phyloP scores from a whole-genome alignment of 2,888 invertebrate genomes.

The Cephus sareptanus region DNA sequence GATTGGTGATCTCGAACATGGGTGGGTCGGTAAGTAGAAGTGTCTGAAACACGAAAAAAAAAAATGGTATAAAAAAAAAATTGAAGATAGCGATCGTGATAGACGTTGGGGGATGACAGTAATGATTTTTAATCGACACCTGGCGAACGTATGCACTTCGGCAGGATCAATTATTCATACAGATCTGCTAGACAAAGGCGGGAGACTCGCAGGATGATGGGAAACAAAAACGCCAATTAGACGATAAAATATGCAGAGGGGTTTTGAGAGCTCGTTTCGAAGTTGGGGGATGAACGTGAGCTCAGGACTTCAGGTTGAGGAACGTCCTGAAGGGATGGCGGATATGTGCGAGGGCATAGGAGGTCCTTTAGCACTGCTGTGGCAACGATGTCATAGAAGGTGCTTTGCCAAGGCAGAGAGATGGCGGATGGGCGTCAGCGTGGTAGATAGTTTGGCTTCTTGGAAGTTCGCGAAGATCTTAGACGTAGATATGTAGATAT shows the following conservation, averaged over 20 bases:
- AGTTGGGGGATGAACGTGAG: slow-evolving; percentile 16
- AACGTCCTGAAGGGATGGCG: neutral
- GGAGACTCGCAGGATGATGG: slow-evolving; percentile 6
- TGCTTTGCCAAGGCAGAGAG: neutral
- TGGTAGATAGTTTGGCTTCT: neutral
- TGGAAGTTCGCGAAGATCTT: slow-evolving; percentile 19
- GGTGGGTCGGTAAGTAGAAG: slow-evolving; percentile 77
- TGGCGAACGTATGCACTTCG: slow-evolving; percentile 16
- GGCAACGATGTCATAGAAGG: neutral
- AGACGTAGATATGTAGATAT: slow-evolving; percentile 16
- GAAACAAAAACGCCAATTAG: slow-evolving; percentile 23
- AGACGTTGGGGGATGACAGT: neutral
- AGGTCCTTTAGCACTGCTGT: neutral
- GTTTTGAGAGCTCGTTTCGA: slow-evolving; percentile 18
- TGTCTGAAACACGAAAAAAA: slow-evolving; percentile 69
- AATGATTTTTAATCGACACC: slow-evolving; percentile 12
- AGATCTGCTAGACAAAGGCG: neutral
- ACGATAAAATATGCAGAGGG: slow-evolving; percentile 23
- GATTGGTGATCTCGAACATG: slow-evolving; percentile 75
- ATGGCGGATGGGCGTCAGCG: neutral
- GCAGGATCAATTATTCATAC: slow-evolving; percentile 14
- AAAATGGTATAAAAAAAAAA: neutral
- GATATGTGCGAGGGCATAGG: neutral
- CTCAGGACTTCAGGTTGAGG: neutral
- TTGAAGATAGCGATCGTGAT: neutral